Evolutionary conservation across 2,888 invertebrate species (phyloP), one percentile per base, ranked within the genome.

Genomic region (Apotomis turbidana): DNA sequence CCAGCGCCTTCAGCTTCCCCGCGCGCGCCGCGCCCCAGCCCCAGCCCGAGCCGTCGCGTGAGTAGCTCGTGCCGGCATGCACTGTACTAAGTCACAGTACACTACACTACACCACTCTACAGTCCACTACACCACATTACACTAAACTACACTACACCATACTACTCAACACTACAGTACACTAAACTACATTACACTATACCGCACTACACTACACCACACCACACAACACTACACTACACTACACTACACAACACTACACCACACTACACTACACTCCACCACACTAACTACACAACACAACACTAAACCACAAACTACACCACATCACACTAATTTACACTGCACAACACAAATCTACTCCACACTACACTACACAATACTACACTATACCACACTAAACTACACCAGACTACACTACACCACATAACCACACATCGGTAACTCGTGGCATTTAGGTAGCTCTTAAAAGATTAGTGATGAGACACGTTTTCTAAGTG

Each of bases 1-100:
- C 78, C 62, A 59, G 80, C 58, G 89, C 91, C 75, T 93, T 93
- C 80, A 89, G 86, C 74, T 93, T 93, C 82, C 90, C 92, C 54
- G 82, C 90, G 5, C 87, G 41, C 87, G 8, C 84, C 84, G 49
- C 60, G 70, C 76, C 49, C 68, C 76, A 69, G 44, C 63, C 10
- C 27, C 46, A 68, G 76, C 76, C 4, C 10, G 61, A 6, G 10
- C 49, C 61, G n/a, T n/a, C 60, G 46, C 41, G 41, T 41, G 41
- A 41, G 41, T 41, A 2, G 1, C 27, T 27, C 2, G 27, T 27
- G 27, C 27, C 27, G 27, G 2, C 27, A 27, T 27, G 27, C 27
- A 27, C 27, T 27, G 2, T 12, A 49, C 49, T 49, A 10, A 6
- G 9, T 0, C 12, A 49, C 49, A 49, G 12, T 49, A 62, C 74